Base-by-base conservation (phyloP, 2,888 invertebrate genomes). In the Drosophila cracens region DNA sequence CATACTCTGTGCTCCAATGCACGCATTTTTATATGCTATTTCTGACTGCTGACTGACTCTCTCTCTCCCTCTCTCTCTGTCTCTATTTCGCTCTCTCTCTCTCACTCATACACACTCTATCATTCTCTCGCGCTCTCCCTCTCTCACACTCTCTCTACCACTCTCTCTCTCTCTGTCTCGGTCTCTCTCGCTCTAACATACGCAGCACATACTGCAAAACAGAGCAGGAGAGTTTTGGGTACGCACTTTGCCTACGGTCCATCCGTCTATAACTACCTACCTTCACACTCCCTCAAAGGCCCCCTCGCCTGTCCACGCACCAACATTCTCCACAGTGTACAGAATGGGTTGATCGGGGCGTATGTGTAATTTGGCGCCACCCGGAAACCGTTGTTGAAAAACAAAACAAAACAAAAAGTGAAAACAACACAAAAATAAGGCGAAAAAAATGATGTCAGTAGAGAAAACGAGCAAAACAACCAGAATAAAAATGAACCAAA, bases 391-490 rank as follows among this genome's bases (percentile, higher is more conserved):
- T 65, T 52, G 66, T 46, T 46, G 46, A 16, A 46, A 83, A 84
- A 89, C 88, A 69, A 81, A 88, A 74, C 90, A 89, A 89, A 89
- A 87, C 88, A 83, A 85, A 82, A 85, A 85, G 85, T 85, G 90
- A 85, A 85, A 85, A 87, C 85, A 82, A 68, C 72, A 71, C 59
- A 68, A 81, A 84, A 84, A 79, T 66, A 87, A 87, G 59, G 59
- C 69, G 64, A 76, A 89, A 89, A 78, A 85, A 89, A 88, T 74
- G 87, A 85, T 85, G 85, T 85, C 85, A 85, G 90, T 89, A 90
- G 90, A 89, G 86, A 89, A 85, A 89, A 85, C 86, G 86, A 85
- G 57, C 90, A 85, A 85, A 85, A 89, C 83, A 83, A 81, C 63
- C 70, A 56, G 66, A 73, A 81, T 81, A 80, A 80, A 80, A 82